phyloP scores from a whole-genome alignment of 2,113 vertebrate genomes.

The Labrus mixtus region DNA sequence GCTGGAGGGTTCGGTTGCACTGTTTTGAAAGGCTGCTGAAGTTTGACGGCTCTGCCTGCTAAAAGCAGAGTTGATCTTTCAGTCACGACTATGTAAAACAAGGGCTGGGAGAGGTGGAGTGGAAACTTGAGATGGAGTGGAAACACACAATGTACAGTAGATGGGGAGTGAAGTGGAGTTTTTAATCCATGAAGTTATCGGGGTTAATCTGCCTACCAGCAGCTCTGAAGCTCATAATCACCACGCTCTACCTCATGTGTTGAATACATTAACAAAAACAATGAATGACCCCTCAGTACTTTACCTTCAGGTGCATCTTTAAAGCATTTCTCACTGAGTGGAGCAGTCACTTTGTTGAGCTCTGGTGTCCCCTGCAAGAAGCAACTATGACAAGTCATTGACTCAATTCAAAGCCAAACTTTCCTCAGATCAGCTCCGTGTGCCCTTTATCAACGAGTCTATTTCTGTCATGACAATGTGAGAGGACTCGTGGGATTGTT shows the following conservation, averaged over 20 bases:
- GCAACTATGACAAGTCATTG: too few species aligned
- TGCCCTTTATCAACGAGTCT: too few species aligned
- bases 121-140: not conserved
- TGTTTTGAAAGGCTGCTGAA: slow-evolving; percentile 28
- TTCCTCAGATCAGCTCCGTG: too few species aligned
- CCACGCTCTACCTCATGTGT: not conserved
- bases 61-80: slow-evolving; percentile 32
- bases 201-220: not conserved
- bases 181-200: not conserved
- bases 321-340: not conserved
- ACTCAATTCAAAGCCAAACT: too few species aligned
- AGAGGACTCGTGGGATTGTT: too few species aligned
- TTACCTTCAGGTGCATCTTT: not conserved
- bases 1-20: slow-evolving; percentile 24
- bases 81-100: slow-evolving; percentile 37
- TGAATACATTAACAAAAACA: not conserved
- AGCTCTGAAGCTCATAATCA: not conserved
- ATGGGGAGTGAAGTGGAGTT: not conserved
- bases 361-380: too few species aligned
- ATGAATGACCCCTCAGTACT: not conserved
- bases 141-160: not conserved
- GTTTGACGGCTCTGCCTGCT: slow-evolving; percentile 27
- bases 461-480: too few species aligned
- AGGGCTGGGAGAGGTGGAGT: slow-evolving; percentile 1
- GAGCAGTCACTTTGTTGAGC: too few species aligned